Base-by-base conservation (phyloP, 1,140 invertebrate species). In the Nylanderia fulva region DNA sequence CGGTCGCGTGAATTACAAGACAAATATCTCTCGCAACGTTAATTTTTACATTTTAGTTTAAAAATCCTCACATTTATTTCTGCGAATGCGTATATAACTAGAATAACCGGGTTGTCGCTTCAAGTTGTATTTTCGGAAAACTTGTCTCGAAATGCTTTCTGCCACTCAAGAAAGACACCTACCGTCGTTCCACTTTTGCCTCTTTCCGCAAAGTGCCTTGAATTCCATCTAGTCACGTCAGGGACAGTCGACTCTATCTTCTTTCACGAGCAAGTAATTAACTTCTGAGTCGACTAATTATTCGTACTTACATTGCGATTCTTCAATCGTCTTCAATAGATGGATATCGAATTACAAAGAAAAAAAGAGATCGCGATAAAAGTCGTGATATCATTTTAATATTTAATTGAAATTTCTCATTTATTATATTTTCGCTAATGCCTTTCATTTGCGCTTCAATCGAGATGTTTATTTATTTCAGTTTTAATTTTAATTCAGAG, bases 111-210 rank as follows among this genome's bases (percentile, higher is more conserved):
- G 24, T 42, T 21, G 64, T 58, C 64, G 36, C 8, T 72, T 76
- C 64, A 29, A 33, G 24, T 85, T 80, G 60, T 63, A 79, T 61
- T 88, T 89, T 76, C 77, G 66, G 45, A 66, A 60, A 75, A 80
- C 68, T 87, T 75, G 61, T 85, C 60, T 18, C 68, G 27, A 77
- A 56, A 88, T 72, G 71, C 58, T 86, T 83, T 61, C 68, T 63
- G 42, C 52, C 71, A 66, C 64, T 88, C 58, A 56, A 36, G 9
- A 8, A 18, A 86, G 66, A 72, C 64, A 74, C 52, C 75, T 45
- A 76, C 72, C 63, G 42, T 52, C 72, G 52, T 24, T 48, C 45
- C 60, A 77, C 83, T 76, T 64, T 84, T 66, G 27, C 72, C 52
- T 33, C 52, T 58, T 68, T 1, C 48, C 77, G 71, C 61, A 79